phyloP scores from a whole-genome alignment of 2,888 invertebrate genomes.

The Octodonta nipae region DNA sequence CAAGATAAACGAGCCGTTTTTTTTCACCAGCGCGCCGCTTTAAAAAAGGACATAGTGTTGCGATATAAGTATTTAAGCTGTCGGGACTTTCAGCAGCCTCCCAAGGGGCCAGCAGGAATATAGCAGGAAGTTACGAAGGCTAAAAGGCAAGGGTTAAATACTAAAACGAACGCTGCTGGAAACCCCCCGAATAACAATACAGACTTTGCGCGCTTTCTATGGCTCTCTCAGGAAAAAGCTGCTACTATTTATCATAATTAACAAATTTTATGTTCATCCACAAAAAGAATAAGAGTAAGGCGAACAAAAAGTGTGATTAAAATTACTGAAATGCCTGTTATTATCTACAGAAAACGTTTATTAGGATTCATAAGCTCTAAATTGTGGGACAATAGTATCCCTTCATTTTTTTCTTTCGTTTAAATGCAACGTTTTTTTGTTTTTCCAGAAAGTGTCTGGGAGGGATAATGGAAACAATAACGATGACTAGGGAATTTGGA shows the following conservation, averaged over 20 bases:
- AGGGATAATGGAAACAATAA: too few species aligned
- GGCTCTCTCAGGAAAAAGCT: conserved; percentile 39
- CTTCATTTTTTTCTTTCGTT: too few species aligned
- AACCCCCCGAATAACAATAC: conserved; percentile 37
- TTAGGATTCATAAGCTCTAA: conserved; percentile 17
- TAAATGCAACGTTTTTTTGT: too few species aligned
- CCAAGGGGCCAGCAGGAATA: conserved; percentile 32
- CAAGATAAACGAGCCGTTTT: too few species aligned
- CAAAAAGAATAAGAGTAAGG: conserved; percentile 32
- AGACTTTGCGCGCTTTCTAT: conserved; percentile 33
- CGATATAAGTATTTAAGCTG: too few species aligned
- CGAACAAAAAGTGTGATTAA: conserved; percentile 33
- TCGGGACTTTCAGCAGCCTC: conserved; percentile 21
- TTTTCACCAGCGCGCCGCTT: too few species aligned
- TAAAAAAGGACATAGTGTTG: too few species aligned
- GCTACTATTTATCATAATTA: conserved; percentile 40
- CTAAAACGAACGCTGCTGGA: conserved; percentile 32
- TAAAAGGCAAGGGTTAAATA: conserved; percentile 39
- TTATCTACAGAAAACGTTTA: conserved; percentile 21
- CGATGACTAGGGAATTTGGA: too few species aligned
- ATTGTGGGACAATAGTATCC: conserved; percentile 17
- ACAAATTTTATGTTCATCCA: conserved; percentile 36
- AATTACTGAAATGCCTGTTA: conserved; percentile 29
- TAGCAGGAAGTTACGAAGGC: conserved; percentile 35
- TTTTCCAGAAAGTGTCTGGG: too few species aligned